Evolutionary conservation across 2,797 vertebrate species (phyloP).

Genomic region (Lindbergichthys nudifrons): DNA sequence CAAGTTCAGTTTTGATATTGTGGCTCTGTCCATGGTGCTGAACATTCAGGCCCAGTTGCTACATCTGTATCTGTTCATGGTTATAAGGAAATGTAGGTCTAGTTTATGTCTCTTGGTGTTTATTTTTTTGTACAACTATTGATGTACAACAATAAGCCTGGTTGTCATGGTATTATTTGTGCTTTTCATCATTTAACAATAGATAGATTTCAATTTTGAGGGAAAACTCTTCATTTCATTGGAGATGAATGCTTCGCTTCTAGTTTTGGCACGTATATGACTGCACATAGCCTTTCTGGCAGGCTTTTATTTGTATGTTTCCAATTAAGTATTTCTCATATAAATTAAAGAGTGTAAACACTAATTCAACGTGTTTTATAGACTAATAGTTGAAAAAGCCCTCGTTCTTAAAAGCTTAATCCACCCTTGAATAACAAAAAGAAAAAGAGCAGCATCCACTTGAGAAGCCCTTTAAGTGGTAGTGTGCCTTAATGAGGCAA

Average conservation of each 20-base stretch:
- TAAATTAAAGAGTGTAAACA: background rate
- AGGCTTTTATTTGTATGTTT: background rate
- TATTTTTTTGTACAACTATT: constrained; percentile 19
- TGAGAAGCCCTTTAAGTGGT: constrained; percentile 24
- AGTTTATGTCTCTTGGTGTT: no score
- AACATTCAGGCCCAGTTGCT: no score
- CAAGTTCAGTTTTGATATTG: no score
- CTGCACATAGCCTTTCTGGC: background rate
- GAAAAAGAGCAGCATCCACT: constrained; percentile 15
- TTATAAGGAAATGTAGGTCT: no score
- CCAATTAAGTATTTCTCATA: background rate
- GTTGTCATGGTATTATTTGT: constrained; percentile 30
- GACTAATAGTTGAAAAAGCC: constrained; percentile 5
- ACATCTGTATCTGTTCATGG: no score
- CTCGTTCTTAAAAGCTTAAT: constrained; percentile 4
- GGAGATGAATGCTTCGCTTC: constrained; percentile 13
- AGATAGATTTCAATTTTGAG: constrained; percentile 38
- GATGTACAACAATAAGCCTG: constrained; percentile 37
- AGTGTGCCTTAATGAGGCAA: constrained; percentile 43
- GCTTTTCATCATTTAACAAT: constrained; percentile 42
- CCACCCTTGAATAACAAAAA: background rate
- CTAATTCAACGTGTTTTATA: background rate
- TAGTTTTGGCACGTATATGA: background rate
- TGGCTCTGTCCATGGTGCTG: no score
- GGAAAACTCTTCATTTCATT: constrained; percentile 30